Percentiles rank a stretch among this genome's conserved stretches.
Conservation (phyloP, 1,140 invertebrate species). For the Drosophila watanabei region DNA sequence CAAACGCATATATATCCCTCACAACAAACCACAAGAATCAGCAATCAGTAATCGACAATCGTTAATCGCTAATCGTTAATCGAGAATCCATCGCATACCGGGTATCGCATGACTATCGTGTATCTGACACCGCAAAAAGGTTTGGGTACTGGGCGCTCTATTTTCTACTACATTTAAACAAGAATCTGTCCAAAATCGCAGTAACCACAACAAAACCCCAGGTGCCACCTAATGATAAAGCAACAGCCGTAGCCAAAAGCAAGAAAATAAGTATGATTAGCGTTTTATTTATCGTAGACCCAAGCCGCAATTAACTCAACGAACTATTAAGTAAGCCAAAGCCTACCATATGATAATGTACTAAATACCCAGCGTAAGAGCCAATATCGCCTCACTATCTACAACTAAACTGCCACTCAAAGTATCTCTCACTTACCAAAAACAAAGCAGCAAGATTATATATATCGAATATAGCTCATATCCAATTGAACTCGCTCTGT, state of each 20-base stretch:
- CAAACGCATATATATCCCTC: constrained; percentile 36
- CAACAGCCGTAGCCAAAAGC: constrained; percentile 29
- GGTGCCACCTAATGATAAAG: constrained; percentile 27
- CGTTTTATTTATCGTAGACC: constrained; percentile 52
- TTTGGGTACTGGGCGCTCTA: constrained; percentile 76
- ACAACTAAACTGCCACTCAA: constrained; percentile 71
- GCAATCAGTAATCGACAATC: neutral
- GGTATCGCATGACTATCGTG: constrained; percentile 44
- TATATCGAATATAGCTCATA: constrained; percentile 67
- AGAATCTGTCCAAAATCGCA: constrained; percentile 85
- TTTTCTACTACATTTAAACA: constrained; percentile 86
- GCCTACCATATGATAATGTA: constrained; percentile 40
- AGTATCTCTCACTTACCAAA: constrained; percentile 74
- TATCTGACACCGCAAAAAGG: constrained; percentile 85
- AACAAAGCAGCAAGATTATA: constrained; percentile 61
- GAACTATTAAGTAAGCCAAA: constrained; percentile 47
- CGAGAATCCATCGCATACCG: constrained; percentile 20
- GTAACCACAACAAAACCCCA: constrained; percentile 28
- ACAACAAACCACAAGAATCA: constrained; percentile 22
- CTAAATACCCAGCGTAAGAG: constrained; percentile 59
- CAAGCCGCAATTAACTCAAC: constrained; percentile 52
- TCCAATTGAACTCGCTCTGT: constrained; percentile 85
- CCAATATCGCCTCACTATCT: constrained; percentile 74
- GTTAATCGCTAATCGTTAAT: neutral
- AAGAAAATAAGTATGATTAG: constrained; percentile 67